Base-by-base conservation (phyloP, 2,888 invertebrate species). In the Agriopis leucophaearia region DNA sequence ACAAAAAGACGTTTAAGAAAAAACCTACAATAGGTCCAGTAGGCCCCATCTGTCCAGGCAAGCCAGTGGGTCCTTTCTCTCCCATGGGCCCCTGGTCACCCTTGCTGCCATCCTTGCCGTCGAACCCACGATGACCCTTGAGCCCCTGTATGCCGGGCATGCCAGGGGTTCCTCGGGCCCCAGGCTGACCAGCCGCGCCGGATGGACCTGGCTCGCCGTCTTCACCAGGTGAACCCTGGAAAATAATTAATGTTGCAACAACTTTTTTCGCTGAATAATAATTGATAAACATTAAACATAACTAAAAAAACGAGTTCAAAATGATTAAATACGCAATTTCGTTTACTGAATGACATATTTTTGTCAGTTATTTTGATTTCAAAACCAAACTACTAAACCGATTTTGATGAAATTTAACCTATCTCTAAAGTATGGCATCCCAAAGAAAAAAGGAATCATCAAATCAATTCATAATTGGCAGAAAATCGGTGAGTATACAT, bases 41-140 rank as follows among this genome's bases (percentile, higher is more conserved):
- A 0, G 95, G 95, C 12, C 97, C 98, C 88, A 96, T 95, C n/a
- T 94, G 94, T 47, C 97, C 97, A 0, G 94, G 88, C 64, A 93
- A 84, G 10, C 97, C 97, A 35, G 92, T 89, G 0, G 95, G 89
- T 4, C 97, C 97, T 81, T 97, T 97, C 76, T 97, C 97, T 36
- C 98, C 98, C 5, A 92, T 64, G 1, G 92, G 82, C 0, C 98
- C 98, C 83, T 96, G 96, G 76, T 97, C 97, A 6, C 98, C 98
- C 87, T 97, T 98, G 5, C 95, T 90, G 0, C 98, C 98, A 81
- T 97, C 97, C 66, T 96, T 89, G 18, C 98, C 98, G 55, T 94
- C 95, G 78, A 96, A 97, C 1, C 98, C 98, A 58, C 97, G 94
- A 84, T 98, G 97, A 0, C 98, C 98, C 88, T 98, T 98, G 0